Base-by-base conservation (phyloP, 2,113 vertebrate genomes). In the Nycticryphes semicollaris region DNA sequence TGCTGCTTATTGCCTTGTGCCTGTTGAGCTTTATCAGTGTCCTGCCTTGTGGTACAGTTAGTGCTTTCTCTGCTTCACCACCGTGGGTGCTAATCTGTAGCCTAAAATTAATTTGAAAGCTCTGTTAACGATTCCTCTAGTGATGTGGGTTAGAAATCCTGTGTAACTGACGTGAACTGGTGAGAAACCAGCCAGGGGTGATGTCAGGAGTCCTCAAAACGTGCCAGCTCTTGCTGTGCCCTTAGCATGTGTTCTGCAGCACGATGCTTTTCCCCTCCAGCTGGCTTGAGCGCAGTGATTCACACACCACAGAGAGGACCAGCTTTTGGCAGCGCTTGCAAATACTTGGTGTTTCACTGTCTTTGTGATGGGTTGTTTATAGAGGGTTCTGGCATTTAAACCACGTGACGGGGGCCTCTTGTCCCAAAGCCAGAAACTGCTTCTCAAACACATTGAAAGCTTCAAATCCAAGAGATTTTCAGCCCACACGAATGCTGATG, bases 181-280 rank as follows among this genome's bases (percentile, higher is more conserved):
- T 43, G 33, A 64, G 63, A 35, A 54, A 27, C 8, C 31, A 31
- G 31, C 35, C 63, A 22, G 57, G 28, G 31, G 30, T 30, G 27
- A 1, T 20, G 22, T 17, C 15, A 2, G 31, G 23, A 50, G 35
- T 27, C 20, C 7, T 51, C 64, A 12, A 15, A 87, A 54, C 6
- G 7, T 0, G 6, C n/a, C 45, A 20, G 23, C 50, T 47, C 50
- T 27, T 8, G 27, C 15, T 2, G 1, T 12, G 3, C 20, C 21
- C 18, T 31, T 15, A 22, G 47, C 35, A 3, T 0, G 3, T 48
- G 18, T n/a, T 64, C 45, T 54, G 53, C 14, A 19, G 21, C 1
- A 12, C 10, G 54, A 6, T 31, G 23, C 6, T 14, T 54, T 63
- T 47, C 28, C 28, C 10, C 3, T 41, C 15, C 30, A 4, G 47